phyloP scores from a whole-genome alignment of 2,113 vertebrate genomes.

The Apaloderma vittatum region DNA sequence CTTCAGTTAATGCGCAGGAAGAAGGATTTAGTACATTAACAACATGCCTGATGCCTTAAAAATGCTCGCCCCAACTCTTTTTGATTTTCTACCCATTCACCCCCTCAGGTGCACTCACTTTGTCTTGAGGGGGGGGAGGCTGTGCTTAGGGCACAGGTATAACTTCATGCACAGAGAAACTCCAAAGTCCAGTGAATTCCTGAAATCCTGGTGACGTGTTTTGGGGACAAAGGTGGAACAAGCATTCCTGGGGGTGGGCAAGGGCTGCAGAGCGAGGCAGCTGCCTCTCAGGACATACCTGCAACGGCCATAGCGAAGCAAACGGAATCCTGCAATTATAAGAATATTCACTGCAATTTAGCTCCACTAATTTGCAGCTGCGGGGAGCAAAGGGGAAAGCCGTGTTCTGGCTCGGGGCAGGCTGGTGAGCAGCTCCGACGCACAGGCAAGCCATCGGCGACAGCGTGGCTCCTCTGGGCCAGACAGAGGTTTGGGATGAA shows the following conservation, averaged over 20 bases:
- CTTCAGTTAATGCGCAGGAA: background rate
- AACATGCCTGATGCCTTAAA: background rate
- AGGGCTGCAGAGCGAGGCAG: fast-evolving
- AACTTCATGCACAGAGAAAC: background rate
- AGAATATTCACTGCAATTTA: background rate
- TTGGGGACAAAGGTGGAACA: background rate
- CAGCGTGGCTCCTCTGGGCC: background rate
- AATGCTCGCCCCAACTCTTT: background rate
- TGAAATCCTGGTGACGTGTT: background rate
- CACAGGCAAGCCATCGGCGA: background rate
- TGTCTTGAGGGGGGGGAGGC: background rate
- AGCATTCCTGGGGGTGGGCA: fast-evolving
- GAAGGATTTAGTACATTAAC: background rate
- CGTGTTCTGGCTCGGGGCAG: background rate
- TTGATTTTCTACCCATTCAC: background rate
- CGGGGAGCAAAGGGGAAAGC: background rate
- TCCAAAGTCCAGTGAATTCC: background rate
- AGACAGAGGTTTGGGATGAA: background rate
- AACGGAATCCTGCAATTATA: background rate
- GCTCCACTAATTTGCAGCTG: no score
- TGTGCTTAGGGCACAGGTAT: fast-evolving
- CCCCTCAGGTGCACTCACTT: background rate
- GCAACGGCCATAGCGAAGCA: background rate
- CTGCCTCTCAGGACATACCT: background rate
- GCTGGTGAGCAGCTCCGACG: background rate